A percentile compares a stretch with the other conserved stretches of the same genome.
Evolutionary conservation across 2,113 vertebrate species (phyloP).

Genomic region (Protobothrops flavoviridis): DNA sequence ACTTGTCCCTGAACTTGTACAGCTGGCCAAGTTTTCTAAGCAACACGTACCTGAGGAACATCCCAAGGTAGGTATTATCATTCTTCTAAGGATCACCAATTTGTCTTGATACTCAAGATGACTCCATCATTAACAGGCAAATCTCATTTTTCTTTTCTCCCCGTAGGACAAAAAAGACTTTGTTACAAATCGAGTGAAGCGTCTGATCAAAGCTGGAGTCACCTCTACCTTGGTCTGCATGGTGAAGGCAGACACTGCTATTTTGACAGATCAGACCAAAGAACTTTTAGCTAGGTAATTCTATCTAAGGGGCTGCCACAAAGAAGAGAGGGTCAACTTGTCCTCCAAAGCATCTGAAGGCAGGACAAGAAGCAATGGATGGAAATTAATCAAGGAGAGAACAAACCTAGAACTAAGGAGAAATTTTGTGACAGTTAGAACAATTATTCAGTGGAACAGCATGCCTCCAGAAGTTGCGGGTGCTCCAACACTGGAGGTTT

Average conservation of each 20-base stretch:
- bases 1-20: constrained; percentile 91
- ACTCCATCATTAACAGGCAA: not conserved
- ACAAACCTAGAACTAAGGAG: not conserved
- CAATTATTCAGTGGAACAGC: not conserved
- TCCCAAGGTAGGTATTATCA: constrained; percentile 80
- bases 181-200: constrained; percentile 84
- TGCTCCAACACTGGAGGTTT: not conserved
- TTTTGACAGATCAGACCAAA: constrained; percentile 92
- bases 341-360: not conserved
- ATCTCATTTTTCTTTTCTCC: constrained; percentile 4
- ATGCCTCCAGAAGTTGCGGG: not conserved
- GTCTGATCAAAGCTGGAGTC: constrained; percentile 84
- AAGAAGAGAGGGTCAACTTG: not conserved
- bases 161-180: constrained; percentile 96
- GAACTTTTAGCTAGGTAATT: constrained; percentile 88
- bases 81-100: not conserved
- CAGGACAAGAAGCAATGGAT: not conserved
- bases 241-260: constrained; percentile 89
- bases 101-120: not conserved
- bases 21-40: constrained; percentile 96
- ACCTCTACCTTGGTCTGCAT: constrained; percentile 88
- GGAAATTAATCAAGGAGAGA: not conserved
- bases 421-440: not conserved
- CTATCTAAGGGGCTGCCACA: not conserved
- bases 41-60: constrained; percentile 96